Percentiles rank a stretch among this genome's conserved stretches.
Evolutionary conservation across 2,113 vertebrate genomes (phyloP).

Genomic region (Myrmecophaga tridactyla): DNA sequence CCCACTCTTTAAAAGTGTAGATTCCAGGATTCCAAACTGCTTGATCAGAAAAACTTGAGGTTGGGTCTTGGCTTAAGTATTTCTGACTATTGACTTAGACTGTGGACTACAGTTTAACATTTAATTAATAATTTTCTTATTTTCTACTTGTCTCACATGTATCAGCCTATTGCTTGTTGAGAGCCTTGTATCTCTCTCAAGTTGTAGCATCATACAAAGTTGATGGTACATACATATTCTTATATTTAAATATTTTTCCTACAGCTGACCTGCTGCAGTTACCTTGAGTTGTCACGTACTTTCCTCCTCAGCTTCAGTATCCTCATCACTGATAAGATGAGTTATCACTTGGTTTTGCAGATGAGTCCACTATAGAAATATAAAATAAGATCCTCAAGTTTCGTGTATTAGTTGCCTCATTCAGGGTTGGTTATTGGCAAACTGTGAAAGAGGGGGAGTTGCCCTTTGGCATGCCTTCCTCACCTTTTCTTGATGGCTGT

Average conservation of each 20-base stretch:
- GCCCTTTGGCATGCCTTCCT: background rate
- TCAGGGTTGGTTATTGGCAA: background rate
- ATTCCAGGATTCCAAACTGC: background rate
- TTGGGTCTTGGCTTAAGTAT: background rate
- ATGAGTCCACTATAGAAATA: background rate
- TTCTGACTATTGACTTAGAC: background rate
- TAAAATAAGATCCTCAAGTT: background rate
- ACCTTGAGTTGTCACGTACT: background rate
- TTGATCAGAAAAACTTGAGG: background rate
- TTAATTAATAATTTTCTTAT: background rate
- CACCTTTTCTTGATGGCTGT: background rate
- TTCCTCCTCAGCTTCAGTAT: background rate
- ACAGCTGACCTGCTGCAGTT: fast-evolving
- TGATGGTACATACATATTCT: background rate
- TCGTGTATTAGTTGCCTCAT: background rate
- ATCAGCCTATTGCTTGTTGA: background rate
- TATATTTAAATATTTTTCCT: background rate
- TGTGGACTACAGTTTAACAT: background rate
- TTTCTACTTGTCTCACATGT: background rate
- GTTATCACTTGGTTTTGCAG: background rate
- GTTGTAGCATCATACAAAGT: background rate
- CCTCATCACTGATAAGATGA: background rate
- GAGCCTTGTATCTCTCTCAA: too few relatives aligned
- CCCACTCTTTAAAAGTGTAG: background rate
- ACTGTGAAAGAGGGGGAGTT: background rate